A percentile compares a stretch with the other conserved stretches of the same genome.
Conservation (phyloP, 1,140 invertebrate species). For the Lethrus apterus region DNA sequence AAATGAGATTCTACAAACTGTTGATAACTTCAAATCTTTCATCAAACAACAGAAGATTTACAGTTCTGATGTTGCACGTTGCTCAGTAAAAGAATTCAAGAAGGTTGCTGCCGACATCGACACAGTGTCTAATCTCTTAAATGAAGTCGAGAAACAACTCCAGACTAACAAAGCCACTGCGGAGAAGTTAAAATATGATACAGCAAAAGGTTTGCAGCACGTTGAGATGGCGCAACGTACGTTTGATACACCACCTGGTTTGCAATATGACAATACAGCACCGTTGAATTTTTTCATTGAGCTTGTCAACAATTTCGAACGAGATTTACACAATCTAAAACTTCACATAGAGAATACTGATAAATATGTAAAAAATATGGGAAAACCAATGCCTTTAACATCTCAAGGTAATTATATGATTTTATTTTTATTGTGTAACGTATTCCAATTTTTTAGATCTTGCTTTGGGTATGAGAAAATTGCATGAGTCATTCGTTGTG, state of each 20-base stretch:
- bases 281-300: constrained; percentile 68
- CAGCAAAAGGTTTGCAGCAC: constrained; percentile 63
- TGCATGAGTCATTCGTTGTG: constrained; percentile 79
- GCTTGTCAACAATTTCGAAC: constrained; percentile 64
- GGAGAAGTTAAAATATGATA: constrained; percentile 66
- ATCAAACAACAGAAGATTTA: constrained; percentile 76
- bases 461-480: constrained; percentile 62
- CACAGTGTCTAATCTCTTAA: constrained; percentile 37
- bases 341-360: constrained; percentile 68
- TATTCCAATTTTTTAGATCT: constrained; percentile 50
- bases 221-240: constrained; percentile 73
- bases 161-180: constrained; percentile 56
- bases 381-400: constrained; percentile 56
- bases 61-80: constrained; percentile 72
- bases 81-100: constrained; percentile 34
- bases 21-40: constrained; percentile 62
- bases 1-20: constrained; percentile 49
- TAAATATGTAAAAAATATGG: constrained; percentile 61
- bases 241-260: constrained; percentile 64
- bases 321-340: constrained; percentile 58
- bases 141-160: constrained; percentile 50
- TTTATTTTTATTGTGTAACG: background rate
- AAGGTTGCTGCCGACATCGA: constrained; percentile 36
- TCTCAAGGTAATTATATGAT: constrained; percentile 51
- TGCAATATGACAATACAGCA: constrained; percentile 71